A percentile compares a stretch with the other conserved stretches of the same genome.
These are phyloP conservation scores for Campylorhamphus procurvoides DNA, from an alignment of 2,113 vertebrate species.

Conservation along the genomic window DNA sequence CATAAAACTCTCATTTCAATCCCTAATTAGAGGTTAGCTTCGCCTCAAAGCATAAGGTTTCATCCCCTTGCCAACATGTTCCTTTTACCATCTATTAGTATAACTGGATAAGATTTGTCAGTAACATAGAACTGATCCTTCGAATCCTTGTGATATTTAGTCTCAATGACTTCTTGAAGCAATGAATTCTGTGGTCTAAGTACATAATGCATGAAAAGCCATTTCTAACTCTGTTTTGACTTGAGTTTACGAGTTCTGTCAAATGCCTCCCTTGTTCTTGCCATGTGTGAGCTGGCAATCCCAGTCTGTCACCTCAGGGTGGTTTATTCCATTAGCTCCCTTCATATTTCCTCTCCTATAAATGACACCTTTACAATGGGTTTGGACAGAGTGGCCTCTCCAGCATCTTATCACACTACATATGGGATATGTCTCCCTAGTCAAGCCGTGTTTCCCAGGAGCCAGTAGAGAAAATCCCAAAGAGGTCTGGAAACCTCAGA, in stretches of 20 bases:
- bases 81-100: background rate
- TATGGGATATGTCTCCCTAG: background rate
- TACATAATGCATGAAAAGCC: background rate
- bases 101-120: background rate
- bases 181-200: background rate
- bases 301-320: background rate
- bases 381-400: background rate
- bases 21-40: slow-evolving; percentile 6
- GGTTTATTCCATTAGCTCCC: background rate
- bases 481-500: background rate
- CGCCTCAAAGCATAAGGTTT: background rate
- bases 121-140: background rate
- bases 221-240: background rate
- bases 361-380: background rate
- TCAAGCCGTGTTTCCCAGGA: background rate
- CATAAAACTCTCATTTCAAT: slow-evolving; percentile 22
- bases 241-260: background rate
- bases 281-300: background rate
- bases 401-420: background rate
- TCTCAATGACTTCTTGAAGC: background rate
- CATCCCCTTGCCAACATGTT: background rate
- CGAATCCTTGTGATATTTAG: background rate
- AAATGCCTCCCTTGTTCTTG: background rate
- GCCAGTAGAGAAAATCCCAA: background rate
- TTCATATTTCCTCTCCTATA: background rate